Evolutionary conservation across 2,113 vertebrate genomes (phyloP), one percentile per base, ranked within the genome.

Genomic region (Heliornis fulica): DNA sequence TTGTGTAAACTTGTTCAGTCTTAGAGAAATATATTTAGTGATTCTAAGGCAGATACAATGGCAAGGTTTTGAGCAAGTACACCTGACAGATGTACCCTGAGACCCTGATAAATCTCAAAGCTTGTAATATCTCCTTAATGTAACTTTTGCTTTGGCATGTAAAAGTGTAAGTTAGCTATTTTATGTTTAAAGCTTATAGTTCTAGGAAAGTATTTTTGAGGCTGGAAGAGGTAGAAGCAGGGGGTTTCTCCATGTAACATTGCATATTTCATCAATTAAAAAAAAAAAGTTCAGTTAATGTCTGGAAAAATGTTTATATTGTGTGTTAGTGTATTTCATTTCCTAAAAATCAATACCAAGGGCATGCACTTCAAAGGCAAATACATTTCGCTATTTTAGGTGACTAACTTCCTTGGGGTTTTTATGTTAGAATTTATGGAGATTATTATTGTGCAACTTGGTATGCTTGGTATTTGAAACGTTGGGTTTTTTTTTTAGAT

Each of bases 71-170:
- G 71, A 78, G 68, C 89, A 95, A 79, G 60, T 79, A 54, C 18
- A 56, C 51, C 88, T 81, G 63, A 59, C 46, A 93, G 90, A 81
- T 74, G 15, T 40, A 76, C 9, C n/a, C 46, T 61, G 45, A 45
- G n/a, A 80, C 28, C 48, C 28, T 65, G 79, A 93, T 94, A 76
- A 91, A 90, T 92, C 34, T 68, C 50, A 74, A 60, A 93, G 79
- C 46, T 79, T 61, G 21, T 74, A 46, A 65, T 60, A 89, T 43
- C 75, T 96, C 94, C 95, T 96, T 90, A 94, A 91, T 94, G 63
- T 84, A 97, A 97, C 97, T 97, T 97, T 90, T 93, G 48, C 64
- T 75, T 95, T 86, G 46, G n/a, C 60, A 83, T 87, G 54, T 72
- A 57, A 63, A 93, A 84, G 81, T 88, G 18, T 93, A 82, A 94